These are phyloP conservation scores for Corydoras sp. DNA, from an alignment of 2,113 vertebrate genomes.

Conservation along the genomic window DNA sequence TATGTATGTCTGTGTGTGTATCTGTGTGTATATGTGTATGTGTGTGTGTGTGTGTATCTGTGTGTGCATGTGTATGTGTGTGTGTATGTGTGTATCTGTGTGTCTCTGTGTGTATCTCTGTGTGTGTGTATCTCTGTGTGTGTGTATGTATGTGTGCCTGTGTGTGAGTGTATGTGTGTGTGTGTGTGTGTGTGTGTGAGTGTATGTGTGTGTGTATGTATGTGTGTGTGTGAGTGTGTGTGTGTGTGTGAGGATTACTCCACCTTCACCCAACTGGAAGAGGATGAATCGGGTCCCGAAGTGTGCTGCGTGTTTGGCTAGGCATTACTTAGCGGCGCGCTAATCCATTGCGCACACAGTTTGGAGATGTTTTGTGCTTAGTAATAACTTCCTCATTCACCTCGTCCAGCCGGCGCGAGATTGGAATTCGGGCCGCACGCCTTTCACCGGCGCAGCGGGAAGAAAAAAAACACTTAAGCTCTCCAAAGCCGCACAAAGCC, in stretches of 20 bases:
- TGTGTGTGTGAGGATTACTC: not conserved
- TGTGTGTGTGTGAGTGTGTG: not conserved
- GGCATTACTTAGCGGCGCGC: slow-evolving; percentile 7
- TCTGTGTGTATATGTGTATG: too few relatives aligned
- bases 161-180: too few relatives aligned
- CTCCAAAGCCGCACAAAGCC: slow-evolving; percentile 14
- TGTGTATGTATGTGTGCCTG: too few relatives aligned
- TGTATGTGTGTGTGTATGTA: too few relatives aligned
- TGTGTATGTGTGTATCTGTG: too few relatives aligned
- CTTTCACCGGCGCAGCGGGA: slow-evolving; percentile 18
- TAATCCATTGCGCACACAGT: slow-evolving; percentile 9
- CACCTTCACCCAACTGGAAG: not conserved
- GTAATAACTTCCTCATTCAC: not conserved
- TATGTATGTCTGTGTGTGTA: too few relatives aligned
- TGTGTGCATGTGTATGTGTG: too few relatives aligned
- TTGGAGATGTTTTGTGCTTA: not conserved
- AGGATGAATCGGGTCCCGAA: not conserved
- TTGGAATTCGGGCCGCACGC: slow-evolving; percentile 18
- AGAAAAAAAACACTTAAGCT: slow-evolving; percentile 21
- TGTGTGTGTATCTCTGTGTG: too few relatives aligned
- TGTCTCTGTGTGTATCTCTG: too few relatives aligned
- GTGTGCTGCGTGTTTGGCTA: not conserved
- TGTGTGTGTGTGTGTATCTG: too few relatives aligned
- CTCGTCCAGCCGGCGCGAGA: not conserved
- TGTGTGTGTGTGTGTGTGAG: too few relatives aligned